These are phyloP conservation scores for Incurvaria masculella DNA, from an alignment of 2,888 invertebrate genomes.

Conservation along the genomic window DNA sequence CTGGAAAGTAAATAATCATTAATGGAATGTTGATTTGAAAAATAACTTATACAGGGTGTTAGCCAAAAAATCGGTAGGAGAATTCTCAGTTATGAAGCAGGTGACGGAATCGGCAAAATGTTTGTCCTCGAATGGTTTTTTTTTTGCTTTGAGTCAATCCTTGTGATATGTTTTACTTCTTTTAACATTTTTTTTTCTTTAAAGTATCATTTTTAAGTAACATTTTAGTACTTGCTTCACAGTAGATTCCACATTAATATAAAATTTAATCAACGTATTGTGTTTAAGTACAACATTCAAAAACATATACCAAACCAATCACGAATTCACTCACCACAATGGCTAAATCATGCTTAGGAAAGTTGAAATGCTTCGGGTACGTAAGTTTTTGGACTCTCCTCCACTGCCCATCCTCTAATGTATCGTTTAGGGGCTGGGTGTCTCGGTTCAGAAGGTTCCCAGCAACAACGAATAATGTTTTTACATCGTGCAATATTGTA, in stretches of 20 bases:
- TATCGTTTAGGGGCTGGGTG: slow-evolving; percentile 14
- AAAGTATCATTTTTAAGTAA: no score
- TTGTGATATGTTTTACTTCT: background rate
- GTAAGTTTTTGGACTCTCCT: slow-evolving; percentile 19
- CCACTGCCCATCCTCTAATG: slow-evolving; percentile 26
- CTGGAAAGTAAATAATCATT: slow-evolving; percentile 19
- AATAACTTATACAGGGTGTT: background rate
- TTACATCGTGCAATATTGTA: no score
- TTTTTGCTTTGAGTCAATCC: background rate
- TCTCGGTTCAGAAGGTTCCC: no score
- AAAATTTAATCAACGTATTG: background rate
- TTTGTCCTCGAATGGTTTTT: background rate
- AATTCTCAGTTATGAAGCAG: background rate
- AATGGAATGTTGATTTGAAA: background rate
- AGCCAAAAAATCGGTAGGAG: background rate
- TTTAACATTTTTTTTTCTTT: no score
- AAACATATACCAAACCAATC: background rate
- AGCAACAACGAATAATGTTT: no score
- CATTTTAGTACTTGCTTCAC: no score
- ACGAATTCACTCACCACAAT: slow-evolving; percentile 23
- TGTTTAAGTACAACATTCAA: background rate
- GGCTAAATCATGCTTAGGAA: slow-evolving; percentile 29
- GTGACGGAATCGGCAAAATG: background rate
- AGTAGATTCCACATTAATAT: no score
- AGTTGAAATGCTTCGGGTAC: slow-evolving; percentile 23